Evolutionary conservation across 2,888 invertebrate genomes (phyloP).

Genomic region (Aleiodes alternator): DNA sequence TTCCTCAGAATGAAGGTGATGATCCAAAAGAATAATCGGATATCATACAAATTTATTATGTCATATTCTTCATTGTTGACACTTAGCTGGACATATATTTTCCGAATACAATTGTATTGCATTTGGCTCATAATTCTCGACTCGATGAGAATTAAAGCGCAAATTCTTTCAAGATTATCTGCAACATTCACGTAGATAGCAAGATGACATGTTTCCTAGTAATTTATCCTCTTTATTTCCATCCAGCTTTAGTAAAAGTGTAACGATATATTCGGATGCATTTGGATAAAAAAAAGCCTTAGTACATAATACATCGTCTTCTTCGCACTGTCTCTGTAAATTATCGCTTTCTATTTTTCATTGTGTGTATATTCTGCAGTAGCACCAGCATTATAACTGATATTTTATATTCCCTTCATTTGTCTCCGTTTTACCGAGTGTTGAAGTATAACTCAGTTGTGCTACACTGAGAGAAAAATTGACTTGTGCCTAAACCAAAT

Average conservation of each 20-base stretch:
- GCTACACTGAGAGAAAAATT: too few species aligned
- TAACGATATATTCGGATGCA: background rate
- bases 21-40: conserved; percentile 11
- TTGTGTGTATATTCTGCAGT: conserved; percentile 40
- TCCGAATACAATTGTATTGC: too few species aligned
- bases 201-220: background rate
- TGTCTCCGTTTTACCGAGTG: conserved; percentile 35
- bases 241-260: background rate
- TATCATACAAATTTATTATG: background rate
- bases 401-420: conserved; percentile 29
- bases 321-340: conserved; percentile 36
- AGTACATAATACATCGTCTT: conserved; percentile 33
- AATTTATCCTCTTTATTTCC: background rate
- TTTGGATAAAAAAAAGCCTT: background rate
- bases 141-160: background rate
- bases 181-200: background rate
- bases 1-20: conserved; percentile 14
- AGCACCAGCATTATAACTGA: background rate
- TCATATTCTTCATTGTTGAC: background rate
- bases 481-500: too few species aligned
- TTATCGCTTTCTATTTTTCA: conserved; percentile 57
- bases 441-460: conserved; percentile 43
- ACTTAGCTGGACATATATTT: background rate
- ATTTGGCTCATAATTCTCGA: background rate
- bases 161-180: background rate